Evolutionary conservation across 1,140 invertebrate species (phyloP).

Genomic region (Drosophila kurseongensis): DNA sequence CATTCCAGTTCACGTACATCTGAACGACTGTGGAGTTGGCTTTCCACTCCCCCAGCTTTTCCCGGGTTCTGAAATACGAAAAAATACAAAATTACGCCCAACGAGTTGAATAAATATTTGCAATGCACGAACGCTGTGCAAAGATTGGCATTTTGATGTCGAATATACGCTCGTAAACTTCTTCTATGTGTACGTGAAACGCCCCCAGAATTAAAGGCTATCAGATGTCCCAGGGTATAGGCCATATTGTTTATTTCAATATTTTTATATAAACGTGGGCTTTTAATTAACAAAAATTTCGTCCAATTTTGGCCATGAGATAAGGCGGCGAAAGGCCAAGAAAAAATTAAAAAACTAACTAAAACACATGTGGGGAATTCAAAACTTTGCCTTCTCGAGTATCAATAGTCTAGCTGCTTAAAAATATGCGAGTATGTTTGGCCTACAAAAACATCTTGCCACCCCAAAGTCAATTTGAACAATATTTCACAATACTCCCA

Average conservation of each 20-base stretch:
- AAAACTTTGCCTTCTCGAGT: constrained; percentile 16
- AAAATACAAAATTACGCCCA: constrained; percentile 6
- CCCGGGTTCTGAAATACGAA: constrained; percentile 14
- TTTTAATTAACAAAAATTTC: constrained; percentile 68
- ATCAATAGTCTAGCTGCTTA: constrained; percentile 21
- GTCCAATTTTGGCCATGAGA: constrained; percentile 60
- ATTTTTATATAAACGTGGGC: constrained; percentile 10
- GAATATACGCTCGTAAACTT: constrained; percentile 59
- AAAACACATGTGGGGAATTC: constrained; percentile 13
- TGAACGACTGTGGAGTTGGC: constrained; percentile 1
- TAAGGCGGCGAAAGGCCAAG: constrained; percentile 34
- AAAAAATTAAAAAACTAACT: not conserved
- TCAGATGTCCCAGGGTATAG: constrained; percentile 44
- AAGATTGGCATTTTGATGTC: constrained; percentile 65
- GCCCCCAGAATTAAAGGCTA: constrained; percentile 18
- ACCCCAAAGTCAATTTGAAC: constrained; percentile 22
- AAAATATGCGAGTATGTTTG: constrained; percentile 35
- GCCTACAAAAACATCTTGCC: constrained; percentile 37
- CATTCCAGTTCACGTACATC: constrained; percentile 31
- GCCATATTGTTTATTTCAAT: constrained; percentile 38
- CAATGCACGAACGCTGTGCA: constrained; percentile 52
- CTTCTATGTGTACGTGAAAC: constrained; percentile 17
- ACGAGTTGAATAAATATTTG: constrained; percentile 67
- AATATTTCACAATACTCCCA: constrained; percentile 41
- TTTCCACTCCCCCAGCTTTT: not conserved